Conservation (phyloP, 2,888 invertebrate species). For the Thelaira solivaga region DNA sequence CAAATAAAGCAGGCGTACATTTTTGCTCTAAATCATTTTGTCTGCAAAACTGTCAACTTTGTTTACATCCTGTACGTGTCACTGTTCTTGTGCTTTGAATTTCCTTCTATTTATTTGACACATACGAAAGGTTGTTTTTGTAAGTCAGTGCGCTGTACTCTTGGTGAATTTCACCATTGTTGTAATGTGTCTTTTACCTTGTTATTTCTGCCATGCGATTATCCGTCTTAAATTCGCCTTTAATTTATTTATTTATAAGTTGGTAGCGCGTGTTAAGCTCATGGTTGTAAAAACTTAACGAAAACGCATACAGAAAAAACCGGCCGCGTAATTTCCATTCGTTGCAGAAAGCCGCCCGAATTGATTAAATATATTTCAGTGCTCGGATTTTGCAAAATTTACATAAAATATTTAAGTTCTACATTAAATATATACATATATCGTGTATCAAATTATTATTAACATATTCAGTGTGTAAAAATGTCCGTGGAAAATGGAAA, state of each 20-base stretch:
- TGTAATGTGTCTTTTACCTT: no score
- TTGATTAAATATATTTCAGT: not conserved
- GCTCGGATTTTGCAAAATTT: not conserved
- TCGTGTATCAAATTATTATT: conserved; percentile 5
- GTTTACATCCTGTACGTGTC: no score
- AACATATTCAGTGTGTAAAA: conserved; percentile 34
- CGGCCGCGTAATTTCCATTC: conserved; percentile 48
- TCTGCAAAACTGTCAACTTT: no score
- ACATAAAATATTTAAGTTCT: not conserved
- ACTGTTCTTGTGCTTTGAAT: no score
- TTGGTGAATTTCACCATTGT: no score
- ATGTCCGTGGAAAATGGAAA: conserved; percentile 70
- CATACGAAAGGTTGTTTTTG: no score
- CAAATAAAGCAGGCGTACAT: no score
- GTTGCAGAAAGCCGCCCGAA: conserved; percentile 19
- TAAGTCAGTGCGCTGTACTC: no score
- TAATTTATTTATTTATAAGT: not conserved
- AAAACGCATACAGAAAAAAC: conserved; percentile 20
- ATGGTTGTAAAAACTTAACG: conserved; percentile 22
- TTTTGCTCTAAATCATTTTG: no score
- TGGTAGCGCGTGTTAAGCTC: not conserved
- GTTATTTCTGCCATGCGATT: not conserved
- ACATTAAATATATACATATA: no score
- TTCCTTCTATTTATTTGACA: no score
- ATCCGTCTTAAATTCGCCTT: no score